phyloP scores from a whole-genome alignment of 2,797 vertebrate genomes.

The Neosalanx taihuensis region DNA sequence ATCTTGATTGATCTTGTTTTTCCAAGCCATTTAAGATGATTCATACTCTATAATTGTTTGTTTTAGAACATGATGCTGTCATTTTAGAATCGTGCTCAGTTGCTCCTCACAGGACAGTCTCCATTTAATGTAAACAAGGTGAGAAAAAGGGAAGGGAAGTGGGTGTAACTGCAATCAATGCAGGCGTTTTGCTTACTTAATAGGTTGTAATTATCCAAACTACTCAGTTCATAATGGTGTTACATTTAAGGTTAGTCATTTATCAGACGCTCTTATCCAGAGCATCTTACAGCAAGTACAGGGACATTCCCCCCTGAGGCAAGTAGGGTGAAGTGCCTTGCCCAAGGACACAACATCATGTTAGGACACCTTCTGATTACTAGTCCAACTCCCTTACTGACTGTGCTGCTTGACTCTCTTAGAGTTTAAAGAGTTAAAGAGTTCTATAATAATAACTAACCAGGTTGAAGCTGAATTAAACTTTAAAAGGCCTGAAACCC shows the following conservation, averaged over 20 bases:
- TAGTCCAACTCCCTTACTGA: too few relatives aligned
- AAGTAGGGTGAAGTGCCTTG: too few relatives aligned
- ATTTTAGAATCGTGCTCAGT: background rate
- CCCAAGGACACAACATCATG: background rate
- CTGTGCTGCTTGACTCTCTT: too few relatives aligned
- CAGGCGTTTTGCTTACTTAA: constrained; percentile 6
- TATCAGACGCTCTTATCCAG: too few relatives aligned
- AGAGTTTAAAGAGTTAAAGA: too few relatives aligned
- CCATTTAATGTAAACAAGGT: constrained; percentile 1
- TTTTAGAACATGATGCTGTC: background rate
- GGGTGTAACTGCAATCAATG: constrained; percentile 14
- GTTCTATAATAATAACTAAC: too few relatives aligned
- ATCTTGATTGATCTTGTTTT: background rate
- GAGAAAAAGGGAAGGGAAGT: constrained; percentile 3
- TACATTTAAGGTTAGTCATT: too few relatives aligned
- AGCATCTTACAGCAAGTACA: too few relatives aligned
- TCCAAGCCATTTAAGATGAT: background rate
- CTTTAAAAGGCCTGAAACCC: too few relatives aligned
- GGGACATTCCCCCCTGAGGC: too few relatives aligned
- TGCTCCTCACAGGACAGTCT: background rate
- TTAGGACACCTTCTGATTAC: too few relatives aligned
- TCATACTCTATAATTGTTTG: constrained; percentile 1
- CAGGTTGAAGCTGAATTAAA: too few relatives aligned
- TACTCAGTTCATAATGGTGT: constrained; percentile 19
- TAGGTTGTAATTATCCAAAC: constrained; percentile 25